Evolutionary conservation across 1,140 invertebrate genomes (phyloP).

Genomic region (Mactra quadrangularis): DNA sequence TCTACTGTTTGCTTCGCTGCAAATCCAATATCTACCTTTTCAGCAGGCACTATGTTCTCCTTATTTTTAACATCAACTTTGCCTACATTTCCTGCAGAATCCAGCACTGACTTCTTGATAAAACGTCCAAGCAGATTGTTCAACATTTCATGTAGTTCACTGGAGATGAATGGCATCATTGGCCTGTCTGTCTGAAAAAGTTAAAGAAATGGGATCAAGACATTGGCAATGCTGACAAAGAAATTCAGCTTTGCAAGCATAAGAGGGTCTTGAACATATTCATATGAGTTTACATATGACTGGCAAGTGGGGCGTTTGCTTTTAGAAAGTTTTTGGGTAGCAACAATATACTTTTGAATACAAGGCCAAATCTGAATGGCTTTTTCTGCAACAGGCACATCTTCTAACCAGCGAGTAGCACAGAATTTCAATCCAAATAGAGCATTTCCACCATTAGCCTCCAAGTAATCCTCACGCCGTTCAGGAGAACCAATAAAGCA

Average conservation of each 20-base stretch:
- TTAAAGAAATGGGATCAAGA: conserved; percentile 53
- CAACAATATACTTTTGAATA: conserved; percentile 26
- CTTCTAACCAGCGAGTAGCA: conserved; percentile 35
- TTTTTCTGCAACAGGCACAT: conserved; percentile 32
- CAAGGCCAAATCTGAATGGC: conserved; percentile 37
- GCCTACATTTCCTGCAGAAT: conserved; percentile 40
- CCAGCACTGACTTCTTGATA: conserved; percentile 43
- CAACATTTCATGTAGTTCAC: conserved; percentile 37
- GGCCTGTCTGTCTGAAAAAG: conserved; percentile 54
- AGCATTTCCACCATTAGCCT: conserved; percentile 73
- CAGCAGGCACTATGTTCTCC: conserved; percentile 16
- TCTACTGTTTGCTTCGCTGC: conserved; percentile 26
- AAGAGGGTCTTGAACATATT: conserved; percentile 41
- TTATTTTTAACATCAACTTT: conserved; percentile 54
- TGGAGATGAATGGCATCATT: conserved; percentile 54
- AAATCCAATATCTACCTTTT: conserved; percentile 52
- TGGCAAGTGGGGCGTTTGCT: conserved; percentile 33
- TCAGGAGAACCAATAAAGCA: conserved; percentile 82
- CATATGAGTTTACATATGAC: conserved; percentile 36
- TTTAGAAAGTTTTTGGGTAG: conserved; percentile 25
- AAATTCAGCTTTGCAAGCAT: conserved; percentile 31
- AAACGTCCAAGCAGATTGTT: conserved; percentile 40
- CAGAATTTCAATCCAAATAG: conserved; percentile 48
- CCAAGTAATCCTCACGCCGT: conserved; percentile 86
- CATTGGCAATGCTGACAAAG: conserved; percentile 36